phyloP scores from a whole-genome alignment of 2,888 invertebrate genomes.

The Cephus rjabovi region DNA sequence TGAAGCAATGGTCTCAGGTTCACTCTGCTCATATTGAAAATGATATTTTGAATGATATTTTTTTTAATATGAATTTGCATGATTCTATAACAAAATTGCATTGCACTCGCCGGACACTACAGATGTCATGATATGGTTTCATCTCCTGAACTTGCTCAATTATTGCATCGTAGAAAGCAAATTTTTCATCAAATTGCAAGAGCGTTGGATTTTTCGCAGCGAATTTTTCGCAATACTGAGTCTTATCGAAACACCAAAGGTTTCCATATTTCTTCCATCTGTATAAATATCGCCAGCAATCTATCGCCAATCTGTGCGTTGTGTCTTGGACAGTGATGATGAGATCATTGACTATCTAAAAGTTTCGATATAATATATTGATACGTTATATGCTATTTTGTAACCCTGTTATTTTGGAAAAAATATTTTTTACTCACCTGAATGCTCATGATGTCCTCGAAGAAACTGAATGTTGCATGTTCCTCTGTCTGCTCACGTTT shows the following conservation, averaged over 20 bases:
- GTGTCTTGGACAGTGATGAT: constrained; percentile 76
- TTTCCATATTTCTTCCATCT: constrained; percentile 81
- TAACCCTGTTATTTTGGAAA: background rate
- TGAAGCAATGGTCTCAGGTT: constrained; percentile 79
- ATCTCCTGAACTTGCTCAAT: constrained; percentile 75
- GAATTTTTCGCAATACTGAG: constrained; percentile 81
- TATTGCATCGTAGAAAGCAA: constrained; percentile 84
- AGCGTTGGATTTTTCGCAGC: constrained; percentile 74
- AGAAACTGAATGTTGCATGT: constrained; percentile 79
- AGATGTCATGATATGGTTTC: constrained; percentile 73
- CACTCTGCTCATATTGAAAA: constrained; percentile 63
- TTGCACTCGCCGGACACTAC: constrained; percentile 70
- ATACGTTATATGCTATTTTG: background rate
- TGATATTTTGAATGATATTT: background rate
- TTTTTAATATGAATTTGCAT: background rate
- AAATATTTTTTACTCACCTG: constrained; percentile 65
- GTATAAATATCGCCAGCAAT: constrained; percentile 74
- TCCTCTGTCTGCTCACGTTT: constrained; percentile 72
- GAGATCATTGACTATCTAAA: constrained; percentile 75
- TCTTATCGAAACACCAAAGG: constrained; percentile 83
- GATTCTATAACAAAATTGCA: background rate
- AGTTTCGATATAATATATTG: background rate
- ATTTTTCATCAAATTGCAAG: constrained; percentile 83
- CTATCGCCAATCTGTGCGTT: constrained; percentile 74
- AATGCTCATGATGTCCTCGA: constrained; percentile 77